Percentiles rank a stretch among this genome's conserved stretches.
phyloP scores from a whole-genome alignment of 2,797 vertebrate species.

The Corythornis leucogaster region DNA sequence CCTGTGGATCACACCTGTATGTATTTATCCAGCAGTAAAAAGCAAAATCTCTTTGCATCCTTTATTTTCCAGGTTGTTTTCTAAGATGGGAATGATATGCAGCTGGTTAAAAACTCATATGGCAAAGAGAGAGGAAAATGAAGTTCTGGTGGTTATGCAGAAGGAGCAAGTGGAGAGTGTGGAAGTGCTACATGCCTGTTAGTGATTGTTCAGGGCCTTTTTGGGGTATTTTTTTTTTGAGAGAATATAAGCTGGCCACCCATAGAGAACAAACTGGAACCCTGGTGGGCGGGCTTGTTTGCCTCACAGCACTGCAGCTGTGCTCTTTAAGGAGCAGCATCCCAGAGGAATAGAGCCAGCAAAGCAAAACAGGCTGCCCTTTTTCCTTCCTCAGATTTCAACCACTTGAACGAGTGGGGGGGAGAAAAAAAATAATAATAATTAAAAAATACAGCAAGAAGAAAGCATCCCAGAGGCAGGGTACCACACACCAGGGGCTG shows the following conservation, averaged over 20 bases:
- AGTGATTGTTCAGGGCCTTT: not conserved
- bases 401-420: not conserved
- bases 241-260: conserved; percentile 35
- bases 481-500: fast-evolving
- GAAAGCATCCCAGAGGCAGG: not conserved
- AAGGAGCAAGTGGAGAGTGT: not conserved
- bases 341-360: not conserved
- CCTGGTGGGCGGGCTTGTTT: not conserved
- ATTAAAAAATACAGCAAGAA: fast-evolving
- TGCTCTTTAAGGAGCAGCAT: conserved; percentile 22
- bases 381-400: not conserved
- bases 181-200: not conserved
- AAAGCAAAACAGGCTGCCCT: not conserved
- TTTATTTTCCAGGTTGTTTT: not conserved
- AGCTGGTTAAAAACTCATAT: not conserved
- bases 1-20: not conserved
- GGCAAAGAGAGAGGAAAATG: not conserved
- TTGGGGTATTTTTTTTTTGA: not conserved
- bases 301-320: conserved; percentile 37
- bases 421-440: not conserved
- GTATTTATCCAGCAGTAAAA: not conserved
- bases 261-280: conserved; percentile 1
- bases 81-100: not conserved
- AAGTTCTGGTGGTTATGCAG: not conserved
- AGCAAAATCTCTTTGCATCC: not conserved